phyloP scores from a whole-genome alignment of 2,797 vertebrate genomes.

The Smutsia gigantea region DNA sequence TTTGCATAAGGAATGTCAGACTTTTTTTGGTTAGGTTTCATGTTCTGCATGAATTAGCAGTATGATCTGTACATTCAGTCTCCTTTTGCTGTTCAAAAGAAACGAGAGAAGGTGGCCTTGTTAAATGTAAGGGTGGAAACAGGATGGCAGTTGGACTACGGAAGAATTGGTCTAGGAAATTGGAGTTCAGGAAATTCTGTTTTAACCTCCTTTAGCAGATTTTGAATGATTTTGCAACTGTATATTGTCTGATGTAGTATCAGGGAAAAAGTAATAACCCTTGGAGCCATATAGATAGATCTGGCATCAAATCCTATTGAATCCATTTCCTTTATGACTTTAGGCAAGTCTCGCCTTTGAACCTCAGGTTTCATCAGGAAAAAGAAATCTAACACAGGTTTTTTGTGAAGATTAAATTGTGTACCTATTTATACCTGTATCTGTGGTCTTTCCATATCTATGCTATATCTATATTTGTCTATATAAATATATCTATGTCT shows the following conservation, averaged over 20 bases:
- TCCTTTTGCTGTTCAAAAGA: background rate
- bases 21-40: background rate
- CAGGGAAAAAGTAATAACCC: background rate
- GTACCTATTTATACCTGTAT: background rate
- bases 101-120: background rate
- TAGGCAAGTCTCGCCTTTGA: background rate
- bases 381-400: background rate
- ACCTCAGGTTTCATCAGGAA: background rate
- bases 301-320: background rate
- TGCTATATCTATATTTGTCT: background rate
- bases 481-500: background rate
- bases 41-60: background rate
- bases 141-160: background rate
- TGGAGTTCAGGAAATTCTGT: background rate
- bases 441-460: background rate
- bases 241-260: background rate
- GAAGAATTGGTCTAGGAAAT: background rate
- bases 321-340: background rate
- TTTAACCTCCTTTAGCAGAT: background rate
- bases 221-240: background rate
- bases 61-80: background rate
- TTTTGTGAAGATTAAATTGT: background rate
- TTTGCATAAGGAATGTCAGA: background rate
- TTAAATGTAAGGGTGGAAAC: background rate
- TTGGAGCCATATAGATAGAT: background rate